Conservation (phyloP, 2,113 vertebrate species). For the Diphyllodes magnificus region DNA sequence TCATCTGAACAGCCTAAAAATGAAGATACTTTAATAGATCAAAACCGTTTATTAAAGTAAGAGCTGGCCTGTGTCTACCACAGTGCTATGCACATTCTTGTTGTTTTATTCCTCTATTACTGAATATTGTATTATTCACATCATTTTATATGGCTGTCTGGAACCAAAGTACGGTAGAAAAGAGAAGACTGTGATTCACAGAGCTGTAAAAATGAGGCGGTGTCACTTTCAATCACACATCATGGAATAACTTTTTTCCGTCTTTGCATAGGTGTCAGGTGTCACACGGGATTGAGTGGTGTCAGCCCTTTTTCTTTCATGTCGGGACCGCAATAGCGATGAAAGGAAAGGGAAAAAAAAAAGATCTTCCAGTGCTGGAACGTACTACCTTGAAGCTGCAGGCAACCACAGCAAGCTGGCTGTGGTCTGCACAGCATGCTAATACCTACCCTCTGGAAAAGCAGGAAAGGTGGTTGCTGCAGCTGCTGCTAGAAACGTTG, state of each 20-base stretch:
- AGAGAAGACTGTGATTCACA: not conserved
- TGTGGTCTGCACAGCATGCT: not conserved
- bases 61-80: not conserved
- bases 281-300: not conserved
- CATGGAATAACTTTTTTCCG: not conserved
- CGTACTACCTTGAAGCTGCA: not conserved
- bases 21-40: not conserved
- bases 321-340: not conserved
- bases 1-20: not conserved
- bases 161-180: not conserved
- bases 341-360: not conserved
- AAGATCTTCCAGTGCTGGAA: not conserved
- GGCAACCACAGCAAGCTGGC: not conserved
- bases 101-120: not conserved
- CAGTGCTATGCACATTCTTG: fast-evolving
- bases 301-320: not conserved
- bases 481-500: conserved; percentile 21
- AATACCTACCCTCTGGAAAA: conserved; percentile 1
- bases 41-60: not conserved
- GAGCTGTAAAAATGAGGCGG: not conserved
- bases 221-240: not conserved
- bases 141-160: not conserved
- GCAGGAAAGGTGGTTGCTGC: not conserved
- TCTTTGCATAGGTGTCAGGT: not conserved
- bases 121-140: not conserved